Base-by-base conservation (phyloP, 92 coral and sea anemone species). In the Muricea muricata region DNA sequence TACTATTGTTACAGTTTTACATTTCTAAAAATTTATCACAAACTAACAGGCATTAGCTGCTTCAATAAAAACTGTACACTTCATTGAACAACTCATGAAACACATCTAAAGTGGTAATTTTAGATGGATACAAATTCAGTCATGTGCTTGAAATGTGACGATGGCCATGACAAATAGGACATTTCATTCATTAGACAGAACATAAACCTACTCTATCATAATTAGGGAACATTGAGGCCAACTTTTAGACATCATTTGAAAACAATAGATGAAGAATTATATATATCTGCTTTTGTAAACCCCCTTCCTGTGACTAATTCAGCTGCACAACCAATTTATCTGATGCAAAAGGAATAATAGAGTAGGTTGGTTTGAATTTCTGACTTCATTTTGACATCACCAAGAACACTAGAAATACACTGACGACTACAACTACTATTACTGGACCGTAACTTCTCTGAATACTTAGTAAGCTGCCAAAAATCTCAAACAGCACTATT, bases 231-330 rank as follows among this genome's bases (percentile, higher is more conserved):
- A 26, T 30, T 30, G 48, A 47, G 41, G 35, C 57, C 23, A 31
- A 50, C 17, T 23, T 20, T 50, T 40, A 31, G 61, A 50, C 46
- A 50, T 26, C 24, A 40, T 75, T 75, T 75, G 65, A 48, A 75
- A 75, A 75, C 80, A 75, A 75, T 75, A 47, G 65, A 50, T 26
- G 65, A 75, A 75, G 3, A 31, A 75, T 75, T n/a, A 50, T 26
- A 75, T 40, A 75, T 75, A 75, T 50, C 61, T 52, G 80, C 80
- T 75, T 75, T 47, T 52, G 80, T 48, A 75, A 26, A 75, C 15
- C 41, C 32, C 66, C 29, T 75, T 75, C 80, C 80, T 75, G 80
- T 50, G 26, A 4, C 42, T 75, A 47, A 31, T 35, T 40, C 37
- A 15, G 65, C 45, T 45, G 18, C 65, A 31, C 37, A 28, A 63